Evolutionary conservation across 2,888 invertebrate species (phyloP).

Genomic region (Ophion costatus): DNA sequence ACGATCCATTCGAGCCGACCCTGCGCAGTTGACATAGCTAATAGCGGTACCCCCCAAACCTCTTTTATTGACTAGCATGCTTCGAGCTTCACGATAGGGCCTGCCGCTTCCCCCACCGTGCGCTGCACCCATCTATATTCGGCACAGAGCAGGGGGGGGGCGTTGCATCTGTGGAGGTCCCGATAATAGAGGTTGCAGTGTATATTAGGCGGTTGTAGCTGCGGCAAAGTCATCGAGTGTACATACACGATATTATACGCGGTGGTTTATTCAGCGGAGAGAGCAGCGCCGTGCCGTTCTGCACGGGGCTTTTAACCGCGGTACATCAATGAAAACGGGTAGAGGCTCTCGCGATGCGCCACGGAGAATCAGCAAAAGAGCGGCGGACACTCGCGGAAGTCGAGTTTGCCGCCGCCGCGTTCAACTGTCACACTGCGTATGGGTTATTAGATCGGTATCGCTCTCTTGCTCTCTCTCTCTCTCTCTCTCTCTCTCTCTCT

Average conservation of each 20-base stretch:
- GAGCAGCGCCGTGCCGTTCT: not conserved
- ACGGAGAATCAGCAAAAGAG: not conserved
- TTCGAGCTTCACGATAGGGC: no score
- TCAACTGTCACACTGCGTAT: conserved; percentile 70
- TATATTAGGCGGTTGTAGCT: not conserved
- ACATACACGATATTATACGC: not conserved
- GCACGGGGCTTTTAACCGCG: not conserved
- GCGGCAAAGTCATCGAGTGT: not conserved
- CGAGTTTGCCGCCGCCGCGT: conserved; percentile 46
- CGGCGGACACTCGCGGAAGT: conserved; percentile 68
- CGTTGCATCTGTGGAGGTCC: no score
- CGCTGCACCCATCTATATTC: no score
- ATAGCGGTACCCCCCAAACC: no score
- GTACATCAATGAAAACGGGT: not conserved
- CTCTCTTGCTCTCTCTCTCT: conserved; percentile 36
- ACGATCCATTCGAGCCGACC: no score
- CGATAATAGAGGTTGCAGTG: no score
- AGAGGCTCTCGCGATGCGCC: not conserved
- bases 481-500: not conserved
- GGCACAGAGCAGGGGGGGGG: no score
- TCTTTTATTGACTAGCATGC: no score
- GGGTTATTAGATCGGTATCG: conserved; percentile 73
- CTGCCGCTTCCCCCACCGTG: no score
- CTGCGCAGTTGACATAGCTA: no score
- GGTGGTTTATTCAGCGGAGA: not conserved